Evolutionary conservation across 2,113 vertebrate species (phyloP), one percentile per base, ranked within the genome.

Genomic region (Zosterops lateralis): DNA sequence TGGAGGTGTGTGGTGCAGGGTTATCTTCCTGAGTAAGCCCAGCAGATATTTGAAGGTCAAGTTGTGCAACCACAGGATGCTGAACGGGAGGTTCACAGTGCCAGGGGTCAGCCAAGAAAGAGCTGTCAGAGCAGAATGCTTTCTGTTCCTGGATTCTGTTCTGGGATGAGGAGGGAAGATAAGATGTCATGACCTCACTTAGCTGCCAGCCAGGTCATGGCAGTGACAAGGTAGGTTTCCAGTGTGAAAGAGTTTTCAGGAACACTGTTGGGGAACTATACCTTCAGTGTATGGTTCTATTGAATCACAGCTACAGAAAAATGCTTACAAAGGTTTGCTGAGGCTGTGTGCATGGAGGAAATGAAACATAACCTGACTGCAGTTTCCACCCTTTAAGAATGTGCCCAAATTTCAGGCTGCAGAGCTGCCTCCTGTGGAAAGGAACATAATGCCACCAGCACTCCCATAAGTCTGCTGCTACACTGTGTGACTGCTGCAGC

Each of bases 1-100:
- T 90, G 21, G 36, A 56, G 40, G 4, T 75, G 14, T 0, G 0
- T 70, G 60, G 21, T 18, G 4, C 26, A 91, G 36, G 4, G 19
- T 45, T 91, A 53, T 54, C 31, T 36, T 78, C 26, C 44, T 57
- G 40, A 42, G 24, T 54, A 82, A 87, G 6, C 29, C 34, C 32
- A 67, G 53, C 12, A 88, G 36, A 31, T 36, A 28, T 80, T 60
- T 61, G 36, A 76, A 9, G 66, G 31, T 56, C 70, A 84, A 45
- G 17, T 71, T 91, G 81, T 75, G 70, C 87, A 95, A 54, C 40
- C 44, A 57, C 6, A 17, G 24, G 38, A 53, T 71, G 44, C 45
- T 82, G 73, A 38, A 45, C 0, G 0, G 48, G 70, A 51, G 4
- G 17, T 57, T 56, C n/a, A 20, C 28, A 25, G 42, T 50, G 34